Conservation (phyloP, 2,888 invertebrate species). For the Machimus rusticus region DNA sequence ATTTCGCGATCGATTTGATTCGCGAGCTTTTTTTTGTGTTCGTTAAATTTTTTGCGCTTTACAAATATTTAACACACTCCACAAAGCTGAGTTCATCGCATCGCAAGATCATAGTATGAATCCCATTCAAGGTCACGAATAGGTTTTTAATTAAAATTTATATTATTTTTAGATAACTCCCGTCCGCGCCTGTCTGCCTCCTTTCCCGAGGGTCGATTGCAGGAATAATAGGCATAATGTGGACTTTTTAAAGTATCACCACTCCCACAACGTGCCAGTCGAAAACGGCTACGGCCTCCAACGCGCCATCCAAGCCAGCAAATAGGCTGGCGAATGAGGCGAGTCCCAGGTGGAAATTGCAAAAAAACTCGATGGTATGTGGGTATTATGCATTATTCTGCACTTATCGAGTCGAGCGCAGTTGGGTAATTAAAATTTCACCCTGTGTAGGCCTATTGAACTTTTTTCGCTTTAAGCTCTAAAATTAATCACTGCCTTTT, state of each 20-base stretch:
- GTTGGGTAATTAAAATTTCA: slow-evolving; percentile 24
- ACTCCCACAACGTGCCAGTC: background rate
- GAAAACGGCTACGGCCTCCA: background rate
- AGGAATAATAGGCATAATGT: background rate
- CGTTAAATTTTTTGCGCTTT: background rate
- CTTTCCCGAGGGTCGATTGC: background rate
- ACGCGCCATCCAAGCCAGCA: background rate
- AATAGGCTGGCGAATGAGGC: background rate
- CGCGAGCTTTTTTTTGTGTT: background rate
- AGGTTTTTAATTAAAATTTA: background rate
- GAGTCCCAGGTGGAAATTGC: background rate
- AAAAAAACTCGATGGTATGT: background rate
- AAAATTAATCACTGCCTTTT: background rate
- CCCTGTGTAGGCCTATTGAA: background rate
- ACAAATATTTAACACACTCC: background rate
- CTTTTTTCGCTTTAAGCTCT: background rate
- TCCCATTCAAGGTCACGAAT: background rate
- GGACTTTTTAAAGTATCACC: background rate
- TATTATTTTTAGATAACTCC: background rate
- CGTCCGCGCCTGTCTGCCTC: background rate
- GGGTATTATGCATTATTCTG: background rate
- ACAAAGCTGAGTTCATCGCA: background rate
- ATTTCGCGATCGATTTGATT: background rate
- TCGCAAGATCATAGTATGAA: background rate
- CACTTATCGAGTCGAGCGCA: background rate